These are phyloP conservation scores for Cantharis lateralis DNA, from an alignment of 2,888 invertebrate genomes.

Conservation along the genomic window DNA sequence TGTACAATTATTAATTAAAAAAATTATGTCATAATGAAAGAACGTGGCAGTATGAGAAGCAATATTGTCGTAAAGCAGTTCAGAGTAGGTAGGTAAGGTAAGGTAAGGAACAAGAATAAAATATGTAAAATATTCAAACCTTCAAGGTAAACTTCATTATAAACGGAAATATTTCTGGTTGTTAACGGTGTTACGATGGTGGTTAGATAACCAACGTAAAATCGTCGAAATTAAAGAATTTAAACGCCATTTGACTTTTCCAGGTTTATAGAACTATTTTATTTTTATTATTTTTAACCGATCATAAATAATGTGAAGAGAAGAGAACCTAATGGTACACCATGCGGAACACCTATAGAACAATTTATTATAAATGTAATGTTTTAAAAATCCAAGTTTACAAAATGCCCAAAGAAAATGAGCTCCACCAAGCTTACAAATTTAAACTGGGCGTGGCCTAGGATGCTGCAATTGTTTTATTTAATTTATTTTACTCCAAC, in stretches of 20 bases:
- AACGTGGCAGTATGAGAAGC: not conserved
- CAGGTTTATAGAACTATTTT: not conserved
- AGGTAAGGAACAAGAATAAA: constrained; percentile 5
- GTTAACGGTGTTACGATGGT: not conserved
- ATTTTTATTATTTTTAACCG: not conserved
- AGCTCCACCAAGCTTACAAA: not conserved
- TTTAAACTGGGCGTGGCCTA: not conserved
- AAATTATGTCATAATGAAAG: constrained; percentile 1
- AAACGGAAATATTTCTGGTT: constrained; percentile 3
- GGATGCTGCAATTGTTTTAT: not conserved
- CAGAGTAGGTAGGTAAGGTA: not conserved
- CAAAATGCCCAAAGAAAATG: not conserved
- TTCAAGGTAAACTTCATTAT: constrained; percentile 15
- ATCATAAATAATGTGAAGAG: not conserved
- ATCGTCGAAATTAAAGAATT: not conserved
- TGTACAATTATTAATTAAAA: not conserved
- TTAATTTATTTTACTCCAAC: not conserved
- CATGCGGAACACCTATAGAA: not conserved
- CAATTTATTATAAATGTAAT: not conserved
- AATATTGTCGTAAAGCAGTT: not conserved
- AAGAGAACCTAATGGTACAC: not conserved
- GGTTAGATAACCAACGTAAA: not conserved
- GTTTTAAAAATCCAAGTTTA: not conserved
- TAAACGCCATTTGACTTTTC: not conserved
- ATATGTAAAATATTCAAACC: constrained; percentile 8